Conservation (phyloP, 2,888 invertebrate species). For the Trisateles emortualis region DNA sequence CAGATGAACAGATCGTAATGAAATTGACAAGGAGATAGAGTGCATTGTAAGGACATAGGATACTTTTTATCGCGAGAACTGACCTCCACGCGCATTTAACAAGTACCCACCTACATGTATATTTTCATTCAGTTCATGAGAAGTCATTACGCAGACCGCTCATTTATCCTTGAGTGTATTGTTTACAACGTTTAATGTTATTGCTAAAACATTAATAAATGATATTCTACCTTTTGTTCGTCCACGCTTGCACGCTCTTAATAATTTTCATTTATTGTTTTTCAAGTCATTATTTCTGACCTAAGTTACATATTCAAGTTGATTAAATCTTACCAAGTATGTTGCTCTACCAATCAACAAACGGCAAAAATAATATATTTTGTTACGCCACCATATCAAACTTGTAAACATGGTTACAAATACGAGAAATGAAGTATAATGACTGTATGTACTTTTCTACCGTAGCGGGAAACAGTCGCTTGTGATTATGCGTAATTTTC, state of each 20-base stretch:
- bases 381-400: slow-evolving; percentile 17
- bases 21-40: too few species aligned
- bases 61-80: too few species aligned
- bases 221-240: neutral
- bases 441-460: neutral
- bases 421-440: slow-evolving; percentile 17
- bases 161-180: too few species aligned
- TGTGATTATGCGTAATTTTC: slow-evolving; percentile 10
- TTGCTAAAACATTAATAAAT: neutral
- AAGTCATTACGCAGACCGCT: too few species aligned
- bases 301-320: neutral
- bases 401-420: slow-evolving; percentile 6
- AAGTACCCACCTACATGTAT: too few species aligned
- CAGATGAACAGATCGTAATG: too few species aligned
- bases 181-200: too few species aligned
- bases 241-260: neutral
- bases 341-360: neutral
- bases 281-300: neutral
- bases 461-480: neutral
- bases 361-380: slow-evolving; percentile 31
- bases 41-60: too few species aligned
- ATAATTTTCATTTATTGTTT: neutral
- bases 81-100: too few species aligned
- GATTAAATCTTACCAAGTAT: neutral
- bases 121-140: too few species aligned